These are phyloP conservation scores for Macrophya alboannulata DNA, from an alignment of 2,888 invertebrate species.

Conservation along the genomic window DNA sequence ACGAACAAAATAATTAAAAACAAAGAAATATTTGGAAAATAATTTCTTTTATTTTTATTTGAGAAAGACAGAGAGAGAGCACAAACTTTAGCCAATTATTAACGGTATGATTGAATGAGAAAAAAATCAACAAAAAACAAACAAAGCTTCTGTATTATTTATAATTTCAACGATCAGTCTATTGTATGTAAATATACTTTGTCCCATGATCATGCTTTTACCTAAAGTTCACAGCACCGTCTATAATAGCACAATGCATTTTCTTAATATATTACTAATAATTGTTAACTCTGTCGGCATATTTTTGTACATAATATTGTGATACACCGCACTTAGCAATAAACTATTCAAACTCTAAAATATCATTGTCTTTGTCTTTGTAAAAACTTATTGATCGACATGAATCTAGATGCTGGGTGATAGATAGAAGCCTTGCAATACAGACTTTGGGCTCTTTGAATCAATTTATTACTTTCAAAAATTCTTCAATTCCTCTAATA, in stretches of 20 bases:
- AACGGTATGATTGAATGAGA: background rate
- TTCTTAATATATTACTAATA: background rate
- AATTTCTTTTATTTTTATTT: background rate
- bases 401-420: background rate
- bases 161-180: background rate
- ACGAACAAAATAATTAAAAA: background rate
- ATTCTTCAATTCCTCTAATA: background rate
- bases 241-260: constrained; percentile 46
- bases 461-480: background rate
- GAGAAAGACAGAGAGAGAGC: background rate
- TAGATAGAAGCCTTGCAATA: background rate
- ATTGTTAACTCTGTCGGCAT: constrained; percentile 33
- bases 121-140: background rate
- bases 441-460: constrained; percentile 7
- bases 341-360: constrained; percentile 56
- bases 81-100: constrained; percentile 1
- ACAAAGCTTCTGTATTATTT: constrained; percentile 8
- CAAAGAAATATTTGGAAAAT: background rate
- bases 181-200: constrained; percentile 33
- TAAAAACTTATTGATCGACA: background rate
- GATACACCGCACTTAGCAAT: constrained; percentile 64
- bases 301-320: constrained; percentile 67
- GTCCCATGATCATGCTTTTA: background rate
- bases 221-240: background rate
- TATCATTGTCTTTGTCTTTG: background rate